Conservation (phyloP, 2,888 invertebrate genomes). For the Limnephilus auricula region DNA sequence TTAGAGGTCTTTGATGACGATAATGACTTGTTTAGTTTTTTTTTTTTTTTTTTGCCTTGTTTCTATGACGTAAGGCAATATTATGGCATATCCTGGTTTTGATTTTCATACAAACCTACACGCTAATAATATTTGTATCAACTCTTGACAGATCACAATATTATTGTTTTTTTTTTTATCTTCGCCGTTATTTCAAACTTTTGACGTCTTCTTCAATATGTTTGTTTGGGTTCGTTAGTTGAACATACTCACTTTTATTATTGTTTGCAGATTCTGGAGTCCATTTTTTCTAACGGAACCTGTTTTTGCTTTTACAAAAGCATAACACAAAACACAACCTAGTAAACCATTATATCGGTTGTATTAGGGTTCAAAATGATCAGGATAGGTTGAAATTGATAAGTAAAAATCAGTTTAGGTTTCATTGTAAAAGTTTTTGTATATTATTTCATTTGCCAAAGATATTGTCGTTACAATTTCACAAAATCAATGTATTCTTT, state of each 20-base stretch:
- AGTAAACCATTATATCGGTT: not conserved
- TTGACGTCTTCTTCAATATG: no score
- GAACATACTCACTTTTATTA: not conserved
- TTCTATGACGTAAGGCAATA: not conserved
- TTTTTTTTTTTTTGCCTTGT: not conserved
- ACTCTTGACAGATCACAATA: not conserved
- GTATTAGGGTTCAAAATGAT: not conserved
- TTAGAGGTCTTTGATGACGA: not conserved
- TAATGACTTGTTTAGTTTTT: not conserved
- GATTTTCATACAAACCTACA: not conserved
- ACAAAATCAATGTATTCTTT: constrained; percentile 57
- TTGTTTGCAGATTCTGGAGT: not conserved
- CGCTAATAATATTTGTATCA: not conserved
- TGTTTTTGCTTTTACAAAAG: not conserved
- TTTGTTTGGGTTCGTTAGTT: not conserved
- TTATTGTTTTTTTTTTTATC: constrained; percentile 1
- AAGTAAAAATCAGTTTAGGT: not conserved
- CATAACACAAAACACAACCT: not conserved
- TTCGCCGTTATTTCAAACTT: not conserved
- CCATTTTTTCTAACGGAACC: no score
- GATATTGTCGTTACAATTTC: constrained; percentile 60
- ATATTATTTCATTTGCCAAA: constrained; percentile 62
- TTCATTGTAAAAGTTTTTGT: constrained; percentile 65
- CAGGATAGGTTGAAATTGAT: not conserved
- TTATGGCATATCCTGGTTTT: not conserved